Conservation (phyloP, 2,797 vertebrate genomes). For the Channa striata region DNA sequence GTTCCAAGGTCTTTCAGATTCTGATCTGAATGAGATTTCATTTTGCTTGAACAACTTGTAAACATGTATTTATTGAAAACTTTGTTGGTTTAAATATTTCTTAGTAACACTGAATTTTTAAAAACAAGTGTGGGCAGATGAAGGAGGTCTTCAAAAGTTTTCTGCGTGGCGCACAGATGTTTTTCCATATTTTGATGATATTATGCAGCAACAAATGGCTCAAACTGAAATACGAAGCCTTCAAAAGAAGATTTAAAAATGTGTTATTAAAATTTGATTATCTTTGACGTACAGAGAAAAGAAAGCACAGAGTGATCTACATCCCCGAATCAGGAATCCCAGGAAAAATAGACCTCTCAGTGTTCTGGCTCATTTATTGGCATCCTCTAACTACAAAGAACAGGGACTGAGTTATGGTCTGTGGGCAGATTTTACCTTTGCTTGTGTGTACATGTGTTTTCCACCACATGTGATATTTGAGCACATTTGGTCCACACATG, state of each 20-base stretch:
- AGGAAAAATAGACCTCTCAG: no score
- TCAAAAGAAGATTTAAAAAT: no score
- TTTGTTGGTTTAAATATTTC: no score
- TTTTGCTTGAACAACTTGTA: no score
- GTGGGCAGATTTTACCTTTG: conserved; percentile 29
- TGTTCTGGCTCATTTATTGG: conserved; percentile 53
- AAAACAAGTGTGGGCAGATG: not conserved
- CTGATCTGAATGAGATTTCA: no score
- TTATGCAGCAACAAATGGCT: not conserved
- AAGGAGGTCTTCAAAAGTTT: not conserved
- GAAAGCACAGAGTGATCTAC: no score
- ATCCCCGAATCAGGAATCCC: conserved; percentile 17
- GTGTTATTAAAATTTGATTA: no score
- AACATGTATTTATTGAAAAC: no score
- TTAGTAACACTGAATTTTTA: no score
- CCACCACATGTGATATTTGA: not conserved
- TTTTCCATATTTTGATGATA: not conserved
- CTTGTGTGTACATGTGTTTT: conserved; percentile 7
- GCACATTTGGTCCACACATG: conserved; percentile 45
- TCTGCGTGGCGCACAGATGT: not conserved
- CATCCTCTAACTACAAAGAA: conserved; percentile 32
- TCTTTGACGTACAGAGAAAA: no score
- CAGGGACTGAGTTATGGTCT: not conserved
- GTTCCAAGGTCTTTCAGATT: no score
- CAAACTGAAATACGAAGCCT: not conserved